phyloP scores from a whole-genome alignment of 2,888 invertebrate species.

The Mesochorus sp. region DNA sequence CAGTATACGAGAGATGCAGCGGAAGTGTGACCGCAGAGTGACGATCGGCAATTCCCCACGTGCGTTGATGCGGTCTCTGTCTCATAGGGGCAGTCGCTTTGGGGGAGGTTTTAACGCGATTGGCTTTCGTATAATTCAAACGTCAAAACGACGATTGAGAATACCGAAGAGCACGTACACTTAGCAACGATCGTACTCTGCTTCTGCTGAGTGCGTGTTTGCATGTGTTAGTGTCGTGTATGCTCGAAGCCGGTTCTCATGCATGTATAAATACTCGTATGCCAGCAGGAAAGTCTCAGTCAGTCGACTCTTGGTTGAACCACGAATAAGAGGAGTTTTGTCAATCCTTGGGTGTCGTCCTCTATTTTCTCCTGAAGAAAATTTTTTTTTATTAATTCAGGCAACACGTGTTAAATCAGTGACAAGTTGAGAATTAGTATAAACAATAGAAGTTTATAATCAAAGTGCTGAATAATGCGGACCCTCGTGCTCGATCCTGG shows the following conservation, averaged over 20 bases:
- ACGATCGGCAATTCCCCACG: slow-evolving; percentile 8
- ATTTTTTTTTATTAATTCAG: too few relatives aligned
- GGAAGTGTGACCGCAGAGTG: slow-evolving; percentile 31
- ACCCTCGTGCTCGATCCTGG: slow-evolving; percentile 22
- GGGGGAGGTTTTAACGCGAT: too few relatives aligned
- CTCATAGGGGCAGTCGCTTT: too few relatives aligned
- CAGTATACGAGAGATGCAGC: not conserved
- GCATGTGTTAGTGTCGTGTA: not conserved
- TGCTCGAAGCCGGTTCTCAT: slow-evolving; percentile 53
- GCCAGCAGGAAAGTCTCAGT: slow-evolving; percentile 73
- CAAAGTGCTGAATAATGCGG: slow-evolving; percentile 20
- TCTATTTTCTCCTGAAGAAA: too few relatives aligned
- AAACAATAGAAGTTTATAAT: not conserved
- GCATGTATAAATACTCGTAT: slow-evolving; percentile 75
- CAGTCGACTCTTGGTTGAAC: slow-evolving; percentile 62
- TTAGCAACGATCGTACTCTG: slow-evolving; percentile 3
- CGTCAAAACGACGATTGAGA: too few relatives aligned
- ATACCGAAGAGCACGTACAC: slow-evolving; percentile 1
- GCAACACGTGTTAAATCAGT: not conserved
- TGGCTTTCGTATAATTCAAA: too few relatives aligned
- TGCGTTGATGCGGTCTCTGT: slow-evolving; percentile 7
- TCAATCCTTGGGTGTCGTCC: not conserved
- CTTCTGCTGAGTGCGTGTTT: not conserved
- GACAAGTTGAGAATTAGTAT: not conserved
- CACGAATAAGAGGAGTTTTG: slow-evolving; percentile 36